A percentile compares a stretch with the other conserved stretches of the same genome.
Conservation (phyloP, 2,888 invertebrate genomes). For the Tachina grossa region DNA sequence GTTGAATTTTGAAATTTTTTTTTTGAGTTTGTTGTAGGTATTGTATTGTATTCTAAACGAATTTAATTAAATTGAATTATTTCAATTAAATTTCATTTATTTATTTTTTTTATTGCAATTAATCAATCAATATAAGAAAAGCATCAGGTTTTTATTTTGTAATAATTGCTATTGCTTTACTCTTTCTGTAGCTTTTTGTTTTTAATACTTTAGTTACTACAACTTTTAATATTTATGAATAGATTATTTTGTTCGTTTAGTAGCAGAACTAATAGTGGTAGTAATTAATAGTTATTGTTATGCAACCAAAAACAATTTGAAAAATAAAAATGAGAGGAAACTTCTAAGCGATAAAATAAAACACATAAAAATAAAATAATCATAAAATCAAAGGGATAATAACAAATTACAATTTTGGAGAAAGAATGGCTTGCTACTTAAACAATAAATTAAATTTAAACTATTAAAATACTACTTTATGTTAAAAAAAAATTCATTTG, state of each 20-base stretch:
- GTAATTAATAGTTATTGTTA: conserved; percentile 19
- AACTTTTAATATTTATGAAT: conserved; percentile 40
- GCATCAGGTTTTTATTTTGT: conserved; percentile 12
- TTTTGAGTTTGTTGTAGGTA: conserved; percentile 11
- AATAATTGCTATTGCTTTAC: background rate
- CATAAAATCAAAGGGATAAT: conserved; percentile 30
- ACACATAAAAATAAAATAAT: conserved; percentile 71
- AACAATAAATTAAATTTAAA: conserved; percentile 66
- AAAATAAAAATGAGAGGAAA: conserved; percentile 71
- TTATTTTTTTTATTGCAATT: background rate
- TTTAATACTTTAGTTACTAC: conserved; percentile 67
- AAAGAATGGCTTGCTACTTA: conserved; percentile 36
- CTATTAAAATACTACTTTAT: conserved; percentile 62
- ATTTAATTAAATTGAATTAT: background rate
- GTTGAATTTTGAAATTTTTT: conserved; percentile 20
- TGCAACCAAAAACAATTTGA: conserved; percentile 55
- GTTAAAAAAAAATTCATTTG: conserved; percentile 39
- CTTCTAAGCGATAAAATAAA: conserved; percentile 71
- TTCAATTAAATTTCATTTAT: background rate
- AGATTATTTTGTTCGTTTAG: conserved; percentile 71
- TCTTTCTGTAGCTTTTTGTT: conserved; percentile 3
- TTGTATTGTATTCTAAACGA: conserved; percentile 35
- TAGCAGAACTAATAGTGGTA: conserved; percentile 50
- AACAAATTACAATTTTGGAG: conserved; percentile 8
- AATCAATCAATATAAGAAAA: conserved; percentile 35